Percentiles rank a stretch among this genome's conserved stretches.
phyloP scores from a whole-genome alignment of 1,140 invertebrate species.

The Drosophila ananassae region DNA sequence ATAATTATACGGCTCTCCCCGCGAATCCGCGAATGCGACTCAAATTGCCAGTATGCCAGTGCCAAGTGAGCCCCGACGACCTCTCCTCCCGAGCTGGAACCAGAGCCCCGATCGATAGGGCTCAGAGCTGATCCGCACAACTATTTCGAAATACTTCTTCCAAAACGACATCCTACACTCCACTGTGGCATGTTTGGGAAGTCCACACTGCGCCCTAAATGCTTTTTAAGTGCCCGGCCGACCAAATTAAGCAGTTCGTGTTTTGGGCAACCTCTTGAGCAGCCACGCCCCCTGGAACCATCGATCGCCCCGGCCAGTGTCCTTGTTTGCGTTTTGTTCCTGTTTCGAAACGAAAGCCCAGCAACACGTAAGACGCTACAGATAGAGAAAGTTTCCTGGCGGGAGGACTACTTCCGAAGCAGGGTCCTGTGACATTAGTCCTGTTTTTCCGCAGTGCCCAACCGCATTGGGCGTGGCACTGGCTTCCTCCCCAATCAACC shows the following conservation, averaged over 20 bases:
- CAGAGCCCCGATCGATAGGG: conserved; percentile 24
- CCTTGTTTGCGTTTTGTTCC: conserved; percentile 25
- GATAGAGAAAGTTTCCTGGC: neutral
- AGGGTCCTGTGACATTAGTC: neutral
- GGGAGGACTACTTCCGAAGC: too few species aligned
- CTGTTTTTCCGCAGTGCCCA: neutral
- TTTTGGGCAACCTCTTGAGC: conserved; percentile 52
- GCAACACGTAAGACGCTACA: conserved; percentile 70
- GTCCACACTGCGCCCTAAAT: conserved; percentile 53
- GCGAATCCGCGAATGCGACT: conserved; percentile 1
- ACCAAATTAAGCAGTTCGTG: conserved; percentile 67
- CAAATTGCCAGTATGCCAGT: conserved; percentile 27
- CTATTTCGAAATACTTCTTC: neutral
- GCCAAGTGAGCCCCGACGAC: conserved; percentile 69
- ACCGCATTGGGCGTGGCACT: conserved; percentile 17
- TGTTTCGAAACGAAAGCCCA: conserved; percentile 48
- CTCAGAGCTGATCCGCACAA: neutral
- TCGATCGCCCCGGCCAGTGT: conserved; percentile 9
- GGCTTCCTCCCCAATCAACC: conserved; percentile 18
- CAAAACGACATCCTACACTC: too few species aligned
- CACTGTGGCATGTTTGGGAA: too few species aligned
- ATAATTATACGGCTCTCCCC: conserved; percentile 71
- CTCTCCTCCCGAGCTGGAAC: conserved; percentile 27
- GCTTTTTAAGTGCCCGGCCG: conserved; percentile 67
- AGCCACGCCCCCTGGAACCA: conserved; percentile 34